Base-by-base conservation (phyloP, 2,113 vertebrate genomes). In the Speoplatyrhinus poulsoni region DNA sequence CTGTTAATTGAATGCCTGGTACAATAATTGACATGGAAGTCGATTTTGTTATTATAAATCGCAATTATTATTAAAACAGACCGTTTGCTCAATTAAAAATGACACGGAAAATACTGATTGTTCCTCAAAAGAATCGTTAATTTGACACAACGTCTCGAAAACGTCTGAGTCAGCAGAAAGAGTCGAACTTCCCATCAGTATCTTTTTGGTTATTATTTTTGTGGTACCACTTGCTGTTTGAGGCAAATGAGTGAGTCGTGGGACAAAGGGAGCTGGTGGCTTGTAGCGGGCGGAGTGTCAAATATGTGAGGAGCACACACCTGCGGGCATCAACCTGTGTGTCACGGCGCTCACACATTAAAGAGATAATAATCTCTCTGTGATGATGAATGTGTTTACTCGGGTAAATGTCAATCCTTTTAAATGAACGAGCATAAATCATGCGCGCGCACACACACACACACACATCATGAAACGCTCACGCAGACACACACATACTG, bases 371-470 rank as follows among this genome's bases (percentile, higher is more conserved):
- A 84, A 90, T 91, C 90, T 84, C 87, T 89, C 90, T 82, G 48
- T 83, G 80, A 50, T 92, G 90, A 91, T 88, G 76, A 93, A 92
- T 91, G 88, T 90, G 89, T 91, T 90, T 90, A 85, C 90, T n/a
- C 54, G 80, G 61, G 54, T 84, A 89, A 91, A 91, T 88, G 89
- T 82, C 87, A 88, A 72, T 80, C 80, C 71, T 79, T 87, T 84
- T 81, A 89, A 84, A 89, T 88, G 89, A 89, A 75, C 72, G 75
- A 57, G 26, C 36, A 46, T 49, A 19, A 56, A 16, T 12, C 59
- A 36, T 59, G 49, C 41, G 59, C 62, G 32, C 71, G 36, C 56
- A 58, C 79, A 55, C 47, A 58, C 33, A 46, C 72, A 63, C 58
- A 33, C 58, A 36, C 58, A 41, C 58, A 60, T 33, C 3, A 60